These are phyloP conservation scores for Aporrectodea caliginosa DNA, from an alignment of 1,140 invertebrate genomes.

Conservation along the genomic window DNA sequence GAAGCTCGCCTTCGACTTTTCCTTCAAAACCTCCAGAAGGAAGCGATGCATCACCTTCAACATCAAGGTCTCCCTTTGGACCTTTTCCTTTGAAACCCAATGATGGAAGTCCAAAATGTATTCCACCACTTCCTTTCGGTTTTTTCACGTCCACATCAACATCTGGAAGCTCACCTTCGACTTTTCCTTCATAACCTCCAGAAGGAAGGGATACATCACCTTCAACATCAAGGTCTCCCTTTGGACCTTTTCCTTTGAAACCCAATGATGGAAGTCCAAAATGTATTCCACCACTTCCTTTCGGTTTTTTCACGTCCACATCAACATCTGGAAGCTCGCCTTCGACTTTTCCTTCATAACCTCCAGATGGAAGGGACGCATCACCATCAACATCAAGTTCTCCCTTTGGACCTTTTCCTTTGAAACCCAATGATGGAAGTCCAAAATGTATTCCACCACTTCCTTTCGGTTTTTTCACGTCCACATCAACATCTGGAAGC, in stretches of 20 bases:
- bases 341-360: not conserved
- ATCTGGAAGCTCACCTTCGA: not conserved
- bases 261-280: constrained; percentile 1
- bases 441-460: not conserved
- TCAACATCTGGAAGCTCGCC: not conserved
- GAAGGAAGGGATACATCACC: not conserved
- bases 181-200: too few species aligned
- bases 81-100: not conserved
- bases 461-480: constrained; percentile 13
- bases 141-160: not conserved
- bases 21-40: not conserved
- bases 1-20: not conserved
- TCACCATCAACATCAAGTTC: not conserved
- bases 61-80: not conserved
- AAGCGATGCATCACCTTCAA: not conserved
- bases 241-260: not conserved
- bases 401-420: not conserved
- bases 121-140: not conserved
- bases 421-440: not conserved
- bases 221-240: not conserved
- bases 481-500: not conserved
- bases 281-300: too few species aligned
- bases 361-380: not conserved
- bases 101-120: not conserved
- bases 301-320: not conserved